A percentile compares a stretch with the other conserved stretches of the same genome.
phyloP scores from a whole-genome alignment of 2,113 vertebrate genomes.

The Ciconia boyciana region DNA sequence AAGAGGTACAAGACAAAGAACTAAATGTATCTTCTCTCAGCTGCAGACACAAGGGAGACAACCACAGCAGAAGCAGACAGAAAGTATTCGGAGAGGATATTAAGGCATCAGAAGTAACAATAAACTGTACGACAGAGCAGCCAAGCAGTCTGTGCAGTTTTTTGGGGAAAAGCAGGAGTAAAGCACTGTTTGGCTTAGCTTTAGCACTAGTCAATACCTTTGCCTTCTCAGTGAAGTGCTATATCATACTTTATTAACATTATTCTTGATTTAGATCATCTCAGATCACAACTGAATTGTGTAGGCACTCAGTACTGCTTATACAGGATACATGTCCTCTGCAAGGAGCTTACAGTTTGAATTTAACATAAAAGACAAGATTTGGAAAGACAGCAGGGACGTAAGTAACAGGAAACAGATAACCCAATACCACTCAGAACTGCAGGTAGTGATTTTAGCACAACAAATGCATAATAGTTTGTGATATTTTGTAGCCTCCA shows the following conservation, averaged over 20 bases:
- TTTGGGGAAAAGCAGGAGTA: neutral
- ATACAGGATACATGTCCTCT: neutral
- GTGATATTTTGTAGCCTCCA: neutral
- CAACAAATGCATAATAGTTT: neutral
- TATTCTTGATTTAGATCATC: neutral
- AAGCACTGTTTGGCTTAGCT: neutral
- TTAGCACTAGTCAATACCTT: neutral
- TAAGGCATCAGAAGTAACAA: neutral
- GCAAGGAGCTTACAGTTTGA: neutral
- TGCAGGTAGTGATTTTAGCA: neutral
- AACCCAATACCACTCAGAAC: neutral
- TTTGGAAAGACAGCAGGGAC: neutral
- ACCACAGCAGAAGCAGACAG: neutral
- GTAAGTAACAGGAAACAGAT: neutral
- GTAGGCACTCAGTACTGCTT: neutral
- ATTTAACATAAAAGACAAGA: neutral
- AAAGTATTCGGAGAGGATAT: neutral
- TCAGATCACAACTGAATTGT: neutral
- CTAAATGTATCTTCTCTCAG: neutral
- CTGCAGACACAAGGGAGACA: neutral
- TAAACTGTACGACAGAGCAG: neutral
- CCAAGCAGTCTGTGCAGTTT: neutral
- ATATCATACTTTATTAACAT: neutral
- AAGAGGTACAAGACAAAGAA: neutral
- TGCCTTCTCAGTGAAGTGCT: neutral